Percentiles rank a stretch among this genome's conserved stretches.
phyloP scores from a whole-genome alignment of 1,140 invertebrate genomes.

The Dinoponera quadriceps region DNA sequence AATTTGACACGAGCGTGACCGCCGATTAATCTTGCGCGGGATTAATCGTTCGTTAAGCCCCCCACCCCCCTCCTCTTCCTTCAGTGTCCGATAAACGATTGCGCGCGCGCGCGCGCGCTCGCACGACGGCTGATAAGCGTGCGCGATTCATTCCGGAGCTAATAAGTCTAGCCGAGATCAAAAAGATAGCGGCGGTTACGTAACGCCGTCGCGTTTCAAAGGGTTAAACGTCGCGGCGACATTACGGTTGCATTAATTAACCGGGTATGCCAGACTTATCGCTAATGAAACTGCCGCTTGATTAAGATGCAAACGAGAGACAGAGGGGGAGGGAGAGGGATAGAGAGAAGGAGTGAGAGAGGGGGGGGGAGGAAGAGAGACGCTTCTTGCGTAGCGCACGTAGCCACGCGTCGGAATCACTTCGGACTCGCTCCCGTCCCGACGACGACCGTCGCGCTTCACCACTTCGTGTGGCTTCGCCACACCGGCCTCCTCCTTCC shows the following conservation, averaged over 20 bases:
- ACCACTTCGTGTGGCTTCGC: no score
- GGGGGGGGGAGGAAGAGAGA: not conserved
- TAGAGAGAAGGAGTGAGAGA: no score
- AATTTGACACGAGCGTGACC: no score
- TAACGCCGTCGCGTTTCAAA: constrained; percentile 18
- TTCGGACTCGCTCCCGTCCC: no score
- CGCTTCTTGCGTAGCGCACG: constrained; percentile 15
- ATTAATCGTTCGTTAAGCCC: no score
- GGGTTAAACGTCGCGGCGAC: constrained; percentile 43
- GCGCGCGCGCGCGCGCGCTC: no score
- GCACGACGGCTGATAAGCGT: constrained; percentile 7
- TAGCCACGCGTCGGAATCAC: not conserved
- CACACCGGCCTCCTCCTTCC: not conserved
- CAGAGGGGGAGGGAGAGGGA: no score
- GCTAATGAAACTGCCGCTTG: constrained; percentile 45
- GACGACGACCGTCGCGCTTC: no score
- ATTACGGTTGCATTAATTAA: constrained; percentile 54
- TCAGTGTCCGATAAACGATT: no score
- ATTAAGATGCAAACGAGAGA: constrained; percentile 58
- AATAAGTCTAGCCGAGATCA: not conserved
- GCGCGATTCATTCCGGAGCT: not conserved
- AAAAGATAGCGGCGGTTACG: constrained; percentile 9
- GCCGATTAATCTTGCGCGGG: no score
- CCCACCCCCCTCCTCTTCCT: no score
- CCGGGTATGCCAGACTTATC: constrained; percentile 21